Base-by-base conservation (phyloP, 2,113 vertebrate species). In the Oncorhynchus tshawytscha region DNA sequence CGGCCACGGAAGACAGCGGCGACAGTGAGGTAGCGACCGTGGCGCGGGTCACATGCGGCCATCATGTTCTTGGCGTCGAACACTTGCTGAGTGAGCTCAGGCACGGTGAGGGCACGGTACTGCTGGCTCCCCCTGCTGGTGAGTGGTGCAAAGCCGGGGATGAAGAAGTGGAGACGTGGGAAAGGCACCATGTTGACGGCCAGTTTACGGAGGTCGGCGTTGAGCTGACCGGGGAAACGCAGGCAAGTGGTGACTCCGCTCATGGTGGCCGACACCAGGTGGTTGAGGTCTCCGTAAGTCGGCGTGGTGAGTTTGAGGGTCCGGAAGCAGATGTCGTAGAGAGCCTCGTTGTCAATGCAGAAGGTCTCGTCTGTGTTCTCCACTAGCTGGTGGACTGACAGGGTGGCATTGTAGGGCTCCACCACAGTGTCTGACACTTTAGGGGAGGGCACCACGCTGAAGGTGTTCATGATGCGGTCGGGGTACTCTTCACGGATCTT, bases 171-270 rank as follows among this genome's bases (percentile, higher is more conserved):
- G 8, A 97, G 93, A 54, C 95, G 95, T 0, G 95, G 96, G 88
- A 97, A 97, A 60, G 96, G 96, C 16, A 97, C 96, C 96, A 97
- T 97, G 80, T 97, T 97, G 8, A 97, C 95, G 0, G 96, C 96
- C 74, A 97, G 91, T 82, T 97, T 97, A 71, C 95, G 93, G 67
- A 97, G 92, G 71, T 97, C 96, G 0, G 95, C 96, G 0, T 97
- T 97, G 1, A 97, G 94, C 64, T 97, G 96, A 45, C 96, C 96
- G 0, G 95, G 96, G 68, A 96, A 97, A 8, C 95, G 94, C 77
- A 97, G 89, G 0, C 94, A 97, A 3, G 96, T 97, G 59, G 96
- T 97, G 0, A 96, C 96, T 0, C 95, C 95, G 0, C 96, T 97
- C 96, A 97, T 97, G 78, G 96, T 97, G 80, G 95, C 94, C 0